Evolutionary conservation across 2,113 vertebrate genomes (phyloP), one percentile per base, ranked within the genome.

Genomic region (Nothobranchius furzeri): DNA sequence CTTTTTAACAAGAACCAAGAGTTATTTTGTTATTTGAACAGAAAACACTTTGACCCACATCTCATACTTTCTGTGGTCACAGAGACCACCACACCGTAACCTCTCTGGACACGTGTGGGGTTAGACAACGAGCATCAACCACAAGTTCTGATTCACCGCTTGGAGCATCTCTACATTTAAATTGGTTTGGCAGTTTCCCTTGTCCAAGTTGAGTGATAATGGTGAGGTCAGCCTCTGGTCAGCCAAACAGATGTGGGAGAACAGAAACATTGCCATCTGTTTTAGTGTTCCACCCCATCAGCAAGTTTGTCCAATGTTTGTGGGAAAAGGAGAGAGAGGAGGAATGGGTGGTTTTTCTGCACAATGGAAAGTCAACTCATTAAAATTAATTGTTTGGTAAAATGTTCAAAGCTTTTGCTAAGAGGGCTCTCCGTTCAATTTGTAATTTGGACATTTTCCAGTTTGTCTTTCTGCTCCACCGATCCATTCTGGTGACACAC

Each of bases 381-480:
- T 86, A 78, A 65, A 82, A 83, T 76, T 70, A 88, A 90, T 85
- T 84, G 84, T 88, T 88, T 84, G 53, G 77, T 87, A 62, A 77
- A 84, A 78, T 20, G 35, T 62, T 76, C 66, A 87, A 85, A 83
- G 70, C 84, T 84, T 78, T 82, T 82, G 83, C 76, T 73, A 72
- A 85, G 79, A 81, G 62, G 72, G 79, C 55, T 79, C 66, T 84
- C 43, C 35, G 13, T 84, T 74, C 69, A 87, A 84, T 90, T 87
- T 87, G 76, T 79, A 82, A 82, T 87, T 91, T 91, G 89, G 88
- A 87, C 72, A 59, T 15, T 47, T 60, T 87, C 88, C 90, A 92
- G 80, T 89, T 87, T 82, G 69, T 85, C 82, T 87, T 81, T 77
- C 64, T n/a, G 15, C 79, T 64, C 53, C 40, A 15, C 65, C 75